These are phyloP conservation scores for Deilephila elpenor DNA, from an alignment of 2,888 invertebrate genomes.

Conservation along the genomic window DNA sequence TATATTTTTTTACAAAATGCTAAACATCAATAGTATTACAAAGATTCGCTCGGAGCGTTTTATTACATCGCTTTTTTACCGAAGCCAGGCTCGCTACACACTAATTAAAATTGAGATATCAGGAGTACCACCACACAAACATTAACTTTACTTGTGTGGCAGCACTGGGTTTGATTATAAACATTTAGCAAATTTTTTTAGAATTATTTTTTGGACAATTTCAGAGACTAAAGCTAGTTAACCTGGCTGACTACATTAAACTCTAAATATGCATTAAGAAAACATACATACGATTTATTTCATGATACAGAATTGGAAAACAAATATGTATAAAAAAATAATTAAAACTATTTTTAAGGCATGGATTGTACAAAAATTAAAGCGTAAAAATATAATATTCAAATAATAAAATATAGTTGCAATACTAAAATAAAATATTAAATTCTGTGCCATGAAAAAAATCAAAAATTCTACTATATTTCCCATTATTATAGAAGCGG, in stretches of 20 bases:
- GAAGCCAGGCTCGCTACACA: conserved; percentile 33
- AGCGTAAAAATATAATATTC: conserved; percentile 9
- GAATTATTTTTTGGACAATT: conserved; percentile 23
- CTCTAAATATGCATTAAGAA: conserved; percentile 22
- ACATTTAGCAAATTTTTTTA: conserved; percentile 24
- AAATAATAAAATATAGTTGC: not conserved
- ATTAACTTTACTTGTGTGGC: conserved; percentile 4
- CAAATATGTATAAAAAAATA: conserved; percentile 1
- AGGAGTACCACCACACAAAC: conserved; percentile 16
- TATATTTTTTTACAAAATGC: conserved; percentile 45
- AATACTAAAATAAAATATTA: not conserved
- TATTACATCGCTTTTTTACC: conserved; percentile 34
- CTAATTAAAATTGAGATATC: conserved; percentile 31
- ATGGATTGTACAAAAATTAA: conserved; percentile 24
- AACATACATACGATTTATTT: not conserved
- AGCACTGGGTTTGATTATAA: conserved; percentile 11
- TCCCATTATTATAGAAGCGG: not conserved
- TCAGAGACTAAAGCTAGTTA: conserved; percentile 13
- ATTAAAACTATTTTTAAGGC: conserved; percentile 1
- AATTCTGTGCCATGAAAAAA: conserved; percentile 8
- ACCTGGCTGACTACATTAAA: conserved; percentile 7
- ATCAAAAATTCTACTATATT: not conserved
- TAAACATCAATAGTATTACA: conserved; percentile 44
- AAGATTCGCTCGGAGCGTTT: conserved; percentile 40
- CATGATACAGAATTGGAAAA: not conserved